These are phyloP conservation scores for Bombylius discolor DNA, from an alignment of 2,888 invertebrate genomes.

Conservation along the genomic window DNA sequence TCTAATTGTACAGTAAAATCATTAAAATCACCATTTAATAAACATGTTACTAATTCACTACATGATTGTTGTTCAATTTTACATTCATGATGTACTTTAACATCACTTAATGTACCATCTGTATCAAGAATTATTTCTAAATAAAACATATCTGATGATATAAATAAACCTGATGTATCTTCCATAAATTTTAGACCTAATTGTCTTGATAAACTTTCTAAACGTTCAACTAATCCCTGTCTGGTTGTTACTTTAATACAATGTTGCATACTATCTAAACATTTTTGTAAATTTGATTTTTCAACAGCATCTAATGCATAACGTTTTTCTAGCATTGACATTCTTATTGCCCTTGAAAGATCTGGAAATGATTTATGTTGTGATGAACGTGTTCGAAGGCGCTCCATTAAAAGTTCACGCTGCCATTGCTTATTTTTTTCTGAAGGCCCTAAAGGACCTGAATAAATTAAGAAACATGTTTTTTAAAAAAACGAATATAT, in stretches of 20 bases:
- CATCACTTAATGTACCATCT: constrained; percentile 75
- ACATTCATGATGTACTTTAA: constrained; percentile 82
- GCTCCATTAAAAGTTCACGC: constrained; percentile 83
- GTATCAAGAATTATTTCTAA: constrained; percentile 79
- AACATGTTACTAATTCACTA: constrained; percentile 72
- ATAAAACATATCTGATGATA: constrained; percentile 94
- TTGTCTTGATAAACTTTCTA: constrained; percentile 83
- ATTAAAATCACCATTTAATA: constrained; percentile 74
- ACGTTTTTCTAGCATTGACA: constrained; percentile 79
- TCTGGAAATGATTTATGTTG: constrained; percentile 72
- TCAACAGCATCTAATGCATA: constrained; percentile 77
- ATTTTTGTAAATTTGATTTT: constrained; percentile 74
- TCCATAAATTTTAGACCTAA: constrained; percentile 82
- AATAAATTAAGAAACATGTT: no score
- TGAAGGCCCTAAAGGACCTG: no score
- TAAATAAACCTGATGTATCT: constrained; percentile 70
- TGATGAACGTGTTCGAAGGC: constrained; percentile 68
- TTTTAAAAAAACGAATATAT: no score
- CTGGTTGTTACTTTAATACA: constrained; percentile 86
- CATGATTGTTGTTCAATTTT: constrained; percentile 74
- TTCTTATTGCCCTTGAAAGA: constrained; percentile 75
- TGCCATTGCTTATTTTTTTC: constrained; percentile 63
- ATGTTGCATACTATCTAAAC: constrained; percentile 82
- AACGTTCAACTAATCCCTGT: constrained; percentile 80
- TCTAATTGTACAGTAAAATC: constrained; percentile 90